These are phyloP conservation scores for Astyanax mexicanus DNA, from an alignment of 2,797 vertebrate genomes.

Conservation along the genomic window DNA sequence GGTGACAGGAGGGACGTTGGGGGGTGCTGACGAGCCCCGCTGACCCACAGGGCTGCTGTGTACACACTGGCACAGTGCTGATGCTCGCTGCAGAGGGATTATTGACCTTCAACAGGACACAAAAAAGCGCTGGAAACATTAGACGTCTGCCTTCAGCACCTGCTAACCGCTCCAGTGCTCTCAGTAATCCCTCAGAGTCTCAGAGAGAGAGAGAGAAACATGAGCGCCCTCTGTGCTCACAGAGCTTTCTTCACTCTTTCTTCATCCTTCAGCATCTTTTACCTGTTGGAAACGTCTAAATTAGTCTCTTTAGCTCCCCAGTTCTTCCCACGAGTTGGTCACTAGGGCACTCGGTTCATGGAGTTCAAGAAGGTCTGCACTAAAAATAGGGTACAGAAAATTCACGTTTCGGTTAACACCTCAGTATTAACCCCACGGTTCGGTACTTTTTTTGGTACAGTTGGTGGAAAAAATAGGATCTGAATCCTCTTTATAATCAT, in stretches of 20 bases:
- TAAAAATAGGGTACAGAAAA: no score
- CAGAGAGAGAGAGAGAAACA: neutral
- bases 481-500: no score
- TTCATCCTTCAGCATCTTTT: no score
- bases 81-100: slow-evolving; percentile 19
- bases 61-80: neutral
- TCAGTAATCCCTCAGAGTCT: neutral
- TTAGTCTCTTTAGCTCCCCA: neutral
- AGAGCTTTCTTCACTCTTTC: neutral
- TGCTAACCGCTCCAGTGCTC: slow-evolving; percentile 37
- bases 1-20: neutral
- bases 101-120: slow-evolving; percentile 21
- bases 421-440: no score
- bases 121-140: slow-evolving; percentile 17
- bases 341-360: neutral
- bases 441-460: no score
- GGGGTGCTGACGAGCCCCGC: neutral
- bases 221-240: neutral
- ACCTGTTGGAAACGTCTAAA: neutral
- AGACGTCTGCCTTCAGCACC: slow-evolving; percentile 70
- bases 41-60: slow-evolving; percentile 1
- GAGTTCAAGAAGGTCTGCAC: neutral
- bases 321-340: neutral
- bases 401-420: no score
- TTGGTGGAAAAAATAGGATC: no score